Conservation (phyloP, 2,797 vertebrate genomes). For the Perdix hodgsoniae region DNA sequence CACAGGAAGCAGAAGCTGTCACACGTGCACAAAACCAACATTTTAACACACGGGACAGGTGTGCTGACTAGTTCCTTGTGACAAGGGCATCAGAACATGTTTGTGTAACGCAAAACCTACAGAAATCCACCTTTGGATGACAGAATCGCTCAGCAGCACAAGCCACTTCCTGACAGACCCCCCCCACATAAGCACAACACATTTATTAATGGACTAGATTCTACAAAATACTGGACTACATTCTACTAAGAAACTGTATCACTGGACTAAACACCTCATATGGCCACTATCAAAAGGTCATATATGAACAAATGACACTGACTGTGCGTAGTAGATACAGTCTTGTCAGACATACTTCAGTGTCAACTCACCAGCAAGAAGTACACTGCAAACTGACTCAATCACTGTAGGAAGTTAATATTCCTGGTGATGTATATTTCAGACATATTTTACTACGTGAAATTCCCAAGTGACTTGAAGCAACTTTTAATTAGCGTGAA, state of each 20-base stretch:
- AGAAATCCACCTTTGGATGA: neutral
- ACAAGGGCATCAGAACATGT: neutral
- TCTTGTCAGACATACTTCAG: neutral
- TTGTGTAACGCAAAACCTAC: neutral
- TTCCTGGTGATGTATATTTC: neutral
- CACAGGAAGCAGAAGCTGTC: neutral
- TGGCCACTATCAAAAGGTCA: neutral
- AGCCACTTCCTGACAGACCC: neutral
- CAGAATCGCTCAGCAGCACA: neutral
- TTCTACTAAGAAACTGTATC: neutral
- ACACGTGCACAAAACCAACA: neutral
- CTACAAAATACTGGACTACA: neutral
- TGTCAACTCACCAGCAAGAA: neutral
- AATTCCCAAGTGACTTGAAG: neutral
- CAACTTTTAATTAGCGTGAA: neutral
- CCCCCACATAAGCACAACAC: neutral
- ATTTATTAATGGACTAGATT: neutral
- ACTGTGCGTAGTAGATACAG: neutral
- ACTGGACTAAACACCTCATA: neutral
- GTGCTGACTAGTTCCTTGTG: neutral
- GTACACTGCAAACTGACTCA: neutral
- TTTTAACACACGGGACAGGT: neutral
- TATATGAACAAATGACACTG: neutral
- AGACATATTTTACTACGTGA: neutral
- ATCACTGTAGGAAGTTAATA: neutral